phyloP scores from a whole-genome alignment of 2,888 invertebrate species.

The Resseliella maxima region DNA sequence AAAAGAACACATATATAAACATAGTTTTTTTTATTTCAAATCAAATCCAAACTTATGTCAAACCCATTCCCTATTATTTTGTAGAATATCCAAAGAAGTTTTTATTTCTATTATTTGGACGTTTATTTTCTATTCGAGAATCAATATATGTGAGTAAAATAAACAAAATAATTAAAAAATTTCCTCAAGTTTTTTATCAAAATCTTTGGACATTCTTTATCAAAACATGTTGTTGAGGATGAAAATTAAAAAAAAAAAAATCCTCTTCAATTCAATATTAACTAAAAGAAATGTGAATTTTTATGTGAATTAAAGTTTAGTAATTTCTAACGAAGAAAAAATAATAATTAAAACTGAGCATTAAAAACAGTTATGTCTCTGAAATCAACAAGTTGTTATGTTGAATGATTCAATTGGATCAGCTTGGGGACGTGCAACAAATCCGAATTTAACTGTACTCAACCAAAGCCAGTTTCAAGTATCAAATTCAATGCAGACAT shows the following conservation, averaged over 20 bases:
- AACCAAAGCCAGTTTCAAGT: not conserved
- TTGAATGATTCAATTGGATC: not conserved
- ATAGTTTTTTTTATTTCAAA: not conserved
- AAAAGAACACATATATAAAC: not conserved
- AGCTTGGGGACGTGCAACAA: not conserved
- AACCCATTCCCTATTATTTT: not conserved
- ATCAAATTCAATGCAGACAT: not conserved
- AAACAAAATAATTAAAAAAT: not conserved
- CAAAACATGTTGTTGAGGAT: not conserved
- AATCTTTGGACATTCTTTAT: constrained; percentile 31
- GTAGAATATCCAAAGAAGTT: not conserved
- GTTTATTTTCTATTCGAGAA: not conserved
- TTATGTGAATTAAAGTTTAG: not conserved
- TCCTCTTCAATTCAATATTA: not conserved
- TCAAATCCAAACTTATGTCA: not conserved
- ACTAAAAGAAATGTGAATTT: not conserved
- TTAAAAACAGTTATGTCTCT: not conserved
- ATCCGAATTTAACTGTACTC: not conserved
- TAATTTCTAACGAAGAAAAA: not conserved
- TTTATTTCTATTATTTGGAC: not conserved
- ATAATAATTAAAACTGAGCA: not conserved
- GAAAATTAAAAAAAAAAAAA: not conserved
- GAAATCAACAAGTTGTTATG: not conserved
- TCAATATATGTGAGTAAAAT: not conserved
- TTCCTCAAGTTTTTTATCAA: not conserved